A percentile compares a stretch with the other conserved stretches of the same genome.
Conservation (phyloP, 2,888 invertebrate species). For the Chymomyza fuscimana region DNA sequence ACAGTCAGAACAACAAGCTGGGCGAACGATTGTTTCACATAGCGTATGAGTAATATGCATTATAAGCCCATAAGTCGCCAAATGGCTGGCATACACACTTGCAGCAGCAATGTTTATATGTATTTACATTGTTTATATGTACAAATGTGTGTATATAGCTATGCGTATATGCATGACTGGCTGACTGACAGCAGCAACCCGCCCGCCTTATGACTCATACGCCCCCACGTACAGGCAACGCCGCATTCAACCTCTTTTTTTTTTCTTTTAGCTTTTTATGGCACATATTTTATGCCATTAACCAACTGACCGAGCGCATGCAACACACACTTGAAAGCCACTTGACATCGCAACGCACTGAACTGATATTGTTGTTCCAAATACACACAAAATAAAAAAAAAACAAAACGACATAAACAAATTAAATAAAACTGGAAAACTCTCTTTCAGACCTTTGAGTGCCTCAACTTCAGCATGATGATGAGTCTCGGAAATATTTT, state of each 20-base stretch:
- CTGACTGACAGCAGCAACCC: not conserved
- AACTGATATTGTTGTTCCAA: not conserved
- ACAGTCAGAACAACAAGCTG: not conserved
- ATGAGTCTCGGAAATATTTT: not conserved
- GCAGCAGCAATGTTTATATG: not conserved
- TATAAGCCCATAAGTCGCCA: not conserved
- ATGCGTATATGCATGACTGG: not conserved
- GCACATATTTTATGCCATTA: slow-evolving; percentile 31
- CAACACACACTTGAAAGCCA: slow-evolving; percentile 25
- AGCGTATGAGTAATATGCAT: slow-evolving; percentile 21
- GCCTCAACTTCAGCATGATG: not conserved
- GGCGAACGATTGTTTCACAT: slow-evolving; percentile 5
- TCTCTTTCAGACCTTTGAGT: not conserved
- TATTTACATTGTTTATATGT: not conserved
- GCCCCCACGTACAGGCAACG: not conserved
- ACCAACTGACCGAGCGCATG: slow-evolving; percentile 52
- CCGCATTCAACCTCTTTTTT: not conserved
- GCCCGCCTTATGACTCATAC: slow-evolving; percentile 31
- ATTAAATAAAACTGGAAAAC: slow-evolving; percentile 44
- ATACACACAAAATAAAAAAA: not conserved
- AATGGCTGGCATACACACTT: not conserved
- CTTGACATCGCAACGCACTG: slow-evolving; percentile 24
- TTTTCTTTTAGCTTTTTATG: not conserved
- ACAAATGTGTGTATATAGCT: no score
- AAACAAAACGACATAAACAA: slow-evolving; percentile 26